Conservation (phyloP, 2,797 vertebrate species). For the Coregonus ussuriensis region DNA sequence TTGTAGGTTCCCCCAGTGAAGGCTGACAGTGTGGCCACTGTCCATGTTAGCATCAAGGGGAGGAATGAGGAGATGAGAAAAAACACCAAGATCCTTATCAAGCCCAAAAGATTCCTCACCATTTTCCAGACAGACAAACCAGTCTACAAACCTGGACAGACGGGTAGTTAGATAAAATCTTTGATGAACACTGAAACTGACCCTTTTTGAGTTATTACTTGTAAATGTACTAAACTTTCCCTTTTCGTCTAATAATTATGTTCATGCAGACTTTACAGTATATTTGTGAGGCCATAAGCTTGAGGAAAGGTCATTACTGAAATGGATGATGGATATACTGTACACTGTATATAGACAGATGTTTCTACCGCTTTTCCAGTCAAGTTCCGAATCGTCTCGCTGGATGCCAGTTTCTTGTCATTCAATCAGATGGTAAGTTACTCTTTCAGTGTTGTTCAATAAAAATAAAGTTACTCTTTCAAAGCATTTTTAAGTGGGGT, state of each 20-base stretch:
- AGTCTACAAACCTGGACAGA: slow-evolving; percentile 82
- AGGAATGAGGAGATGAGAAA: slow-evolving; percentile 48
- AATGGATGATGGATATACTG: neutral
- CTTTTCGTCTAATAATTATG: neutral
- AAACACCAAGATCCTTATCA: slow-evolving; percentile 72
- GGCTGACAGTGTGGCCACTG: slow-evolving; percentile 52
- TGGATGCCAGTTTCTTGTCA: slow-evolving; percentile 71
- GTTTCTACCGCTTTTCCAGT: slow-evolving; percentile 59
- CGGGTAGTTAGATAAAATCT: slow-evolving; percentile 59
- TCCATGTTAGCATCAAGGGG: slow-evolving; percentile 63
- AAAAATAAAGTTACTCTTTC: neutral
- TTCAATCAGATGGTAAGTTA: slow-evolving; percentile 64
- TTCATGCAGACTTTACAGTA: neutral
- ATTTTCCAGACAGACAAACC: slow-evolving; percentile 83
- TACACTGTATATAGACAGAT: neutral
- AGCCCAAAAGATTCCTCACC: slow-evolving; percentile 52
- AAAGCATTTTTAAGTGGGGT: neutral
- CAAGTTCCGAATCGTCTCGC: slow-evolving; percentile 76
- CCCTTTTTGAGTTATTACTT: neutral
- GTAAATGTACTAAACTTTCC: neutral
- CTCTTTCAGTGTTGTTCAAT: neutral
- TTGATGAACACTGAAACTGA: neutral
- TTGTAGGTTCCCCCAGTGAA: slow-evolving; percentile 73
- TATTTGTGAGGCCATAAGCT: neutral
- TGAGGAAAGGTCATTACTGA: neutral